Evolutionary conservation across 2,113 vertebrate genomes (phyloP).

Genomic region (Galeopterus variegatus): DNA sequence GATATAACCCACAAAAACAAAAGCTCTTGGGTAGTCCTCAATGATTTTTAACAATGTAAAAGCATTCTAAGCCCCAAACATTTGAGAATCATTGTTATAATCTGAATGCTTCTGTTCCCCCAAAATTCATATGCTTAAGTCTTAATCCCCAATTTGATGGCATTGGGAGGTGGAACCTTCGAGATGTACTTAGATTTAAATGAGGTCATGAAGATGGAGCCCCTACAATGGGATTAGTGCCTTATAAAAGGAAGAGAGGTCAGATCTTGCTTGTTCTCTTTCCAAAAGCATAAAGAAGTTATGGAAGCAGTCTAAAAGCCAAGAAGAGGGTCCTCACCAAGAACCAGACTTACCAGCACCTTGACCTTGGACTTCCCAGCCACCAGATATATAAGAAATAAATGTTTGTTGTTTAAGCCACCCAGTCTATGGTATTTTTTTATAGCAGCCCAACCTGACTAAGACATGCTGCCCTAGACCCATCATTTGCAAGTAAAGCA

Average conservation of each 20-base stretch:
- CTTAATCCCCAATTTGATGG: background rate
- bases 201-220: background rate
- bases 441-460: background rate
- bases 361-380: too few relatives aligned
- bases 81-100: background rate
- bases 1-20: background rate
- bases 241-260: background rate
- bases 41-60: background rate
- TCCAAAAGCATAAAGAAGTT: background rate
- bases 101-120: too few relatives aligned
- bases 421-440: background rate
- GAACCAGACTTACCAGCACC: too few relatives aligned
- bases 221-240: background rate
- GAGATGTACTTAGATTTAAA: background rate
- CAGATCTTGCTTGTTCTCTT: background rate
- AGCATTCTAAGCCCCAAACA: background rate
- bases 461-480: background rate
- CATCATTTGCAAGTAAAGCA: background rate
- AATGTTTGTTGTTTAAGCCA: too few relatives aligned
- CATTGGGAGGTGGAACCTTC: background rate
- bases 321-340: too few relatives aligned
- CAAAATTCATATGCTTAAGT: too few relatives aligned
- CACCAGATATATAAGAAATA: too few relatives aligned
- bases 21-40: background rate
- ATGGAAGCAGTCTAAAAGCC: background rate